phyloP scores from a whole-genome alignment of 2,888 invertebrate species.

The Lepidocyrtinus sp. region DNA sequence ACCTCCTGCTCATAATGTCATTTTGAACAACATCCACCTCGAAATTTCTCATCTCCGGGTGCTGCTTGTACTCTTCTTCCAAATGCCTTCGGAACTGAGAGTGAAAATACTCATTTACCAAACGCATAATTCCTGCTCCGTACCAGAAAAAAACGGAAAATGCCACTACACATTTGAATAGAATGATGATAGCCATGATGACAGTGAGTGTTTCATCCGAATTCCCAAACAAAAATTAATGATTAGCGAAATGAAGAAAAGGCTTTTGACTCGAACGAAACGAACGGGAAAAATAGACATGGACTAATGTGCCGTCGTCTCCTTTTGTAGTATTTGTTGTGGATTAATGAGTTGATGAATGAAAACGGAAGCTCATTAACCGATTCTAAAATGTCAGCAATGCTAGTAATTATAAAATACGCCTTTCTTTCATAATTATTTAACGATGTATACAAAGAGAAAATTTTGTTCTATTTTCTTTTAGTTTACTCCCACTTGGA shows the following conservation, averaged over 20 bases:
- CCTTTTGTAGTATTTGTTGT: constrained; percentile 15
- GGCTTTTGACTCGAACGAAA: background rate
- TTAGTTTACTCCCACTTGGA: too few species aligned
- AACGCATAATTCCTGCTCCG: constrained; percentile 79
- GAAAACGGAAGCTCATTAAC: background rate
- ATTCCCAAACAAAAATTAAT: background rate
- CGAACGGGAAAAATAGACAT: background rate
- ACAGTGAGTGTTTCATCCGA: background rate
- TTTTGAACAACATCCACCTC: constrained; percentile 29
- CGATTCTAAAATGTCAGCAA: too few species aligned
- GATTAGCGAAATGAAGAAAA: background rate
- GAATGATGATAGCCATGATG: constrained; percentile 54
- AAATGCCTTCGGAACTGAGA: constrained; percentile 78
- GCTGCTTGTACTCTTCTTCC: constrained; percentile 48
- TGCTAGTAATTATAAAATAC: too few species aligned
- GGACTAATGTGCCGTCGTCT: background rate
- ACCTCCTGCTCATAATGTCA: constrained; percentile 16
- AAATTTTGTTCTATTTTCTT: background rate
- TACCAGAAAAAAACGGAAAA: constrained; percentile 82
- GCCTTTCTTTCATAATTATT: too few species aligned
- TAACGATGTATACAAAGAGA: constrained; percentile 1
- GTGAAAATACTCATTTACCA: constrained; percentile 84
- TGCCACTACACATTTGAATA: constrained; percentile 55
- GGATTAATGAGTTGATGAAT: constrained; percentile 39
- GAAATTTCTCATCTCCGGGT: constrained; percentile 41